Evolutionary conservation across 2,113 vertebrate species (phyloP).

Genomic region (Eira barbara): DNA sequence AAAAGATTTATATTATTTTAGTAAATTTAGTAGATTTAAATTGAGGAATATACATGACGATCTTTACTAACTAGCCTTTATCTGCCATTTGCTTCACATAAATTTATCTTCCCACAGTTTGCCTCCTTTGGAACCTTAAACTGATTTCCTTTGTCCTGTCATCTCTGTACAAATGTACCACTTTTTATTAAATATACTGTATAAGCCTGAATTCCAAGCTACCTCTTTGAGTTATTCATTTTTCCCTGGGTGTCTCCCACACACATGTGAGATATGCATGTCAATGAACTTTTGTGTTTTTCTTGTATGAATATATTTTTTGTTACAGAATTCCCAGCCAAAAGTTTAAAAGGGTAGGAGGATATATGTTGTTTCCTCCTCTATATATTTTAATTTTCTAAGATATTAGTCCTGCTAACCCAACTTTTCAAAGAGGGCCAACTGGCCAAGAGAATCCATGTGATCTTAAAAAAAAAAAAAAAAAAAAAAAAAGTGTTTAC

Average conservation of each 20-base stretch:
- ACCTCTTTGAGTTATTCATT: background rate
- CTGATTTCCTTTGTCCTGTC: background rate
- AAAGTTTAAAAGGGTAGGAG: background rate
- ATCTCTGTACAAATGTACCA: background rate
- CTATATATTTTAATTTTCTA: background rate
- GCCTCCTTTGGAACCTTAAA: background rate
- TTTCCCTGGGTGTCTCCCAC: background rate
- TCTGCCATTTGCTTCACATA: background rate
- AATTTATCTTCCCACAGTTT: background rate
- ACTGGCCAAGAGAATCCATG: background rate
- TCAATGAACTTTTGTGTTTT: background rate
- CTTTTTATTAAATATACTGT: background rate
- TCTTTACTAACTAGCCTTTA: background rate
- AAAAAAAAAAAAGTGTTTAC: background rate
- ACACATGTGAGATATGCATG: rapidly evolving
- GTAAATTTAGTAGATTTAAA: background rate
- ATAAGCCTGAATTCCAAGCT: background rate
- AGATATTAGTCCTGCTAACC: background rate
- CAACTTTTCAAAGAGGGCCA: background rate
- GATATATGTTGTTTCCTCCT: background rate
- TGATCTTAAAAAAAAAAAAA: background rate
- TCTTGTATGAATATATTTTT: background rate
- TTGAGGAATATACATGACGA: background rate
- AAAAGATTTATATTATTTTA: background rate
- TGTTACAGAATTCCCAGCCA: background rate